Base-by-base conservation (phyloP, 2,888 invertebrate species). In the Mythimna loreyi region DNA sequence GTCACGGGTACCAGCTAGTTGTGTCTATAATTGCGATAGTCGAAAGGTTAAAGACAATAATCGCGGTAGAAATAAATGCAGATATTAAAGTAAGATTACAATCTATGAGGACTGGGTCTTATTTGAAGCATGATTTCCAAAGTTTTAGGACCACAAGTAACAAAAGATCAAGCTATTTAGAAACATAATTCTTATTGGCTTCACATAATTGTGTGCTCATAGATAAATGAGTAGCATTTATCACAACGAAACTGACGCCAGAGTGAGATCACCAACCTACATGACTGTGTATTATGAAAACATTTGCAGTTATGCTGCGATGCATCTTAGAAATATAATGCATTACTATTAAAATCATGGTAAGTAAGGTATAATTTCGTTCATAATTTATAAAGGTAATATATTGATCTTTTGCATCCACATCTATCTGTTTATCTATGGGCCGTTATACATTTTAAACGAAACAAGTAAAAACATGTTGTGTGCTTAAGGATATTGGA, bases 181-280 rank as follows among this genome's bases (percentile, higher is more conserved):
- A 33, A 36, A 36, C 13, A 7, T 40, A 13, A 19, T 16, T 40
- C 16, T 6, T 40, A 40, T 40, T 36, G 36, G 40, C 19, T 19
- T 16, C 6, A 40, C 16, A 40, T 40, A 40, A 16, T 40, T 19
- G 6, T 40, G 16, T 40, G 40, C 40, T 6, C 6, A 40, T 67
- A 56, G 16, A 28, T 30, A 45, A 71, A 57, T 57, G 33, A 50
- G 56, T 9, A 36, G 21, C 16, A 57, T 52, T 16, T 52, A 45
- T 45, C 23, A 36, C 30, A 28, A 28, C 28, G 52, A 36, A 50
- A 28, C 23, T 76, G 55, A 56, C 40, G 49, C 77, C 49, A 77
- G 56, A 45, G 19, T 63, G 63, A 71, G 45, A 77, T 63, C 78
- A 70, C 30, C 49, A 50, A 63, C 77, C 36, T 8, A 19, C 13